Percentiles rank a stretch among this genome's conserved stretches.
phyloP scores from a whole-genome alignment of 2,113 vertebrate species.

The Megatriorchis doriae region DNA sequence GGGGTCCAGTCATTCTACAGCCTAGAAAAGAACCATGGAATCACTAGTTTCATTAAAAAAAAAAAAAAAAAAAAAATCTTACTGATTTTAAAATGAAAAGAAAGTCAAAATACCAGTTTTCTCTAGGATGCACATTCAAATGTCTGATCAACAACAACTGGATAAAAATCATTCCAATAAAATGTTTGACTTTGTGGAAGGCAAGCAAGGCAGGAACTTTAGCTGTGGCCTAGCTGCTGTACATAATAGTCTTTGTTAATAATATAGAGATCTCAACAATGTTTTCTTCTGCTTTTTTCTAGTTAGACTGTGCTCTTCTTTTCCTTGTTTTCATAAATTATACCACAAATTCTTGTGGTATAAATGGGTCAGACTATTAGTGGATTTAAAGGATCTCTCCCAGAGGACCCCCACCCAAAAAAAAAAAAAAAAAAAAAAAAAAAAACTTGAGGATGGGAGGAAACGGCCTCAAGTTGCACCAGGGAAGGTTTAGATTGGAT shows the following conservation, averaged over 20 bases:
- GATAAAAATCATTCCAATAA: not conserved
- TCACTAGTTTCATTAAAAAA: not conserved
- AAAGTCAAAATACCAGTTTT: not conserved
- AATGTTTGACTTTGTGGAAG: not conserved
- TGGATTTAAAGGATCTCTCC: not conserved
- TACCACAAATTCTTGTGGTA: not conserved
- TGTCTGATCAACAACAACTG: not conserved
- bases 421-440: too few relatives aligned
- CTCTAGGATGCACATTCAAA: not conserved
- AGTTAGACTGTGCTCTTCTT: not conserved
- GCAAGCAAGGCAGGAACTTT: not conserved
- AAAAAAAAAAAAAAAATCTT: too few relatives aligned
- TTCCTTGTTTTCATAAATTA: not conserved
- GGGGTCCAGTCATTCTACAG: fast-evolving
- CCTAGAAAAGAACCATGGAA: not conserved
- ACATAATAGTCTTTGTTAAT: not conserved
- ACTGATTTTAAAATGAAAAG: not conserved
- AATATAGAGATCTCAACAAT: not conserved
- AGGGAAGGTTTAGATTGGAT: not conserved
- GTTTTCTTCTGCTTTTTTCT: not conserved
- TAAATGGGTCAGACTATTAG: not conserved
- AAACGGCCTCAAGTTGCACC: not conserved
- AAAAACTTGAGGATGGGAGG: fast-evolving
- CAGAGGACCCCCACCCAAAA: not conserved
- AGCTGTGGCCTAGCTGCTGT: not conserved